phyloP scores from a whole-genome alignment of 1,140 invertebrate species.

The Myzus persicae region DNA sequence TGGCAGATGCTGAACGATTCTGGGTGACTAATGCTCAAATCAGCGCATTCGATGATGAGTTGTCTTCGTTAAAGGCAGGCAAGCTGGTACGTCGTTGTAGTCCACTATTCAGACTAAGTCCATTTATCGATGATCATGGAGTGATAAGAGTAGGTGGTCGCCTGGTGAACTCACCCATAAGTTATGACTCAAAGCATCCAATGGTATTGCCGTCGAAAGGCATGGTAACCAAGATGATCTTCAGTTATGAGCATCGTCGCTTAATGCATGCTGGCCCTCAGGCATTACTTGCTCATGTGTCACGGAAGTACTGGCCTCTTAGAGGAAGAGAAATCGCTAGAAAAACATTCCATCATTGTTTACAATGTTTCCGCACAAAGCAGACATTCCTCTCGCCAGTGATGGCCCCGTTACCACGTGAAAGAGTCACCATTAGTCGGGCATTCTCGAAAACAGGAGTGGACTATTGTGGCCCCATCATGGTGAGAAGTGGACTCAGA shows the following conservation, averaged over 20 bases:
- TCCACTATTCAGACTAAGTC: neutral
- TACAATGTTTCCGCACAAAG: neutral
- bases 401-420: neutral
- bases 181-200: constrained; percentile 37
- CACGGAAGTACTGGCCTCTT: constrained; percentile 45
- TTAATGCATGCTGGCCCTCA: constrained; percentile 52
- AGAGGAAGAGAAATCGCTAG: neutral
- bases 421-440: neutral
- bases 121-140: constrained; percentile 45
- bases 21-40: no score
- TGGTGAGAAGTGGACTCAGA: neutral
- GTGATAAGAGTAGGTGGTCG: constrained; percentile 56
- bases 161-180: neutral
- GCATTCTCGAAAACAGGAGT: constrained; percentile 12
- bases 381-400: neutral
- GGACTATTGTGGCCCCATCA: neutral
- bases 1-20: no score
- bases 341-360: no score
- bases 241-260: constrained; percentile 50
- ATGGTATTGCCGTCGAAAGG: constrained; percentile 9
- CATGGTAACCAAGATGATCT: neutral
- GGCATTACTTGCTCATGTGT: constrained; percentile 12
- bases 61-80: no score
- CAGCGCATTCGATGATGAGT: no score
- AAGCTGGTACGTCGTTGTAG: neutral